Evolutionary conservation across 1,140 invertebrate species (phyloP).

Genomic region (Grapholita molesta): DNA sequence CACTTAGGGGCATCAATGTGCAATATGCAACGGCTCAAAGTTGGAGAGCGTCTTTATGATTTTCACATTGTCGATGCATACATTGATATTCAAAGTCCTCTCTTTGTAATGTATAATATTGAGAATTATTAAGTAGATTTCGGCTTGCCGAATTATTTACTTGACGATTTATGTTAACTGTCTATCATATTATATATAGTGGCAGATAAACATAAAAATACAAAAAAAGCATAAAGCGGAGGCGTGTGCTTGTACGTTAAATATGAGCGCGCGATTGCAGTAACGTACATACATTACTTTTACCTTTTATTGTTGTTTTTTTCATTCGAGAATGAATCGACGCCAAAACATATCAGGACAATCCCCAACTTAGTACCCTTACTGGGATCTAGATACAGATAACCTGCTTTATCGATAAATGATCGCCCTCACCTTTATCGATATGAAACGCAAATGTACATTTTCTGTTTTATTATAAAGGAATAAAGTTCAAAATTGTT

Average conservation of each 20-base stretch:
- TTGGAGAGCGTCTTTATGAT: neutral
- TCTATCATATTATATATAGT: too few species aligned
- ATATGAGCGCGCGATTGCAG: too few species aligned
- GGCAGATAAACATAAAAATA: too few species aligned
- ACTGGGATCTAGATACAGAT: neutral
- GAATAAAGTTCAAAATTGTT: neutral
- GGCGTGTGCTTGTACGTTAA: too few species aligned
- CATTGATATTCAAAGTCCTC: neutral
- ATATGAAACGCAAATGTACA: neutral
- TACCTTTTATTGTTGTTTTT: too few species aligned
- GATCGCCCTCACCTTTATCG: neutral
- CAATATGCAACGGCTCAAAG: neutral
- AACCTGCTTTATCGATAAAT: neutral
- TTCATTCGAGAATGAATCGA: too few species aligned
- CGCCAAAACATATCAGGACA: too few species aligned
- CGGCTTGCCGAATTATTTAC: too few species aligned
- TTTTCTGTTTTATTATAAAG: neutral
- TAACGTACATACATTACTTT: too few species aligned
- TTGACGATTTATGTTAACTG: too few species aligned
- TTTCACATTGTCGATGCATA: neutral
- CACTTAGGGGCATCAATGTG: neutral
- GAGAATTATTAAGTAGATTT: neutral
- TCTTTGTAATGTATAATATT: neutral
- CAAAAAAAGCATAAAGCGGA: too few species aligned
- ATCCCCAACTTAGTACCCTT: neutral